Base-by-base conservation (phyloP, 2,113 vertebrate genomes). In the Bos indicus region DNA sequence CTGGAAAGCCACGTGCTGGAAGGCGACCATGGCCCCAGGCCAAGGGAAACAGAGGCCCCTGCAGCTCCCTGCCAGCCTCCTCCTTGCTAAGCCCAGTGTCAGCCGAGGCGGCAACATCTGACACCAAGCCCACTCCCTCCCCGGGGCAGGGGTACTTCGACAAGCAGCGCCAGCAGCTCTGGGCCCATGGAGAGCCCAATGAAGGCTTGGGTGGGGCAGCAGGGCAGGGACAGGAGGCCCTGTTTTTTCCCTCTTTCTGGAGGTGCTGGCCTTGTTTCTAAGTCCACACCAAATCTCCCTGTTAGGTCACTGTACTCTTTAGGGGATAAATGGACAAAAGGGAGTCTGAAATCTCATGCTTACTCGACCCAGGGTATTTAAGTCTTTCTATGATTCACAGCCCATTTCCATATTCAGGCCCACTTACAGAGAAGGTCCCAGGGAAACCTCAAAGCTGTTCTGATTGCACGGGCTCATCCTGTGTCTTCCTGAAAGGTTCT, bases 301-400 rank as follows among this genome's bases (percentile, higher is more conserved):
- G 54, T 36, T 96, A 52, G 5, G 51, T 62, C 16, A 25, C 95
- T 57, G 89, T 82, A 23, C 89, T 95, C 97, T 96, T 87, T 33
- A 90, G 0, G 91, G 52, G 85, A 59, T 10, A 54, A 92, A 92
- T 14, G 91, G 97, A 96, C 94, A 97, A 90, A 82, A 82, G 46
- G 51, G 54, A 54, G 87, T n/a, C 48, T 23, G 23, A 43, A 40
- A 48, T 56, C 25, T 56, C 21, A 3, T 60, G 40, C 25, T 0
- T 96, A 60, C n/a, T 96, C 26, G 2, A 8, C 71, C 97, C 77
- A 78, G 80, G 0, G 23, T 88, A 71, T 97, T 97, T 97, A 94
- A 86, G 3, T 25, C 95, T 92, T 95, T 99, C 91, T 98, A 98
- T 98, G 98, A 98, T 98, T 98, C 97, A 98, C 51, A 48, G 59